phyloP scores from a whole-genome alignment of 2,113 vertebrate genomes.

The Podilymbus podiceps region DNA sequence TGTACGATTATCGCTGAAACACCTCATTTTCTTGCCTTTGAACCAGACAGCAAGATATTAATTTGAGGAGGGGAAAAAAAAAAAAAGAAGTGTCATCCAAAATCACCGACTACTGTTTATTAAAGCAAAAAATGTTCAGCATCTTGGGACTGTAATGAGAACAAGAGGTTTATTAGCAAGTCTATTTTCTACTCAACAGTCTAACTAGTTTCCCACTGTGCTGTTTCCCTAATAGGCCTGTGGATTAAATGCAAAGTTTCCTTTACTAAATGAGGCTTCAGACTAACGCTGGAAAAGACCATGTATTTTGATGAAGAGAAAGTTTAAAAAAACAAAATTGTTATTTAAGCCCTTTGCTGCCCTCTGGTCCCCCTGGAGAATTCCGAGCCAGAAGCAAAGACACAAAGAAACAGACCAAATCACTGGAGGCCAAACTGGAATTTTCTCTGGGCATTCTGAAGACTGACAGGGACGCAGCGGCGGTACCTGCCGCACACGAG shows the following conservation, averaged over 20 bases:
- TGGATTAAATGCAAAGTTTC: conserved; percentile 3
- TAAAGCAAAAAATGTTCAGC: not conserved
- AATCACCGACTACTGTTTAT: not conserved
- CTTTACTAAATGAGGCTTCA: conserved; percentile 1
- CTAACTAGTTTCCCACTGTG: conserved; percentile 3
- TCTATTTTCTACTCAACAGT: not conserved
- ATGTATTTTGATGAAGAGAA: not conserved
- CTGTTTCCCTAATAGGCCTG: not conserved
- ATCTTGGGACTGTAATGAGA: not conserved
- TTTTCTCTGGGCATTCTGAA: not conserved
- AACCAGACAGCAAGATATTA: not conserved
- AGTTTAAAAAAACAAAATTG: not conserved
- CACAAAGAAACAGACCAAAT: not conserved
- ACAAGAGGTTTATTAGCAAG: conserved; percentile 17
- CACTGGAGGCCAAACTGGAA: not conserved
- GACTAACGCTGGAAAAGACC: not conserved
- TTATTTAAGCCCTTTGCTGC: not conserved
- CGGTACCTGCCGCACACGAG: accelerated
- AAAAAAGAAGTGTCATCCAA: not conserved
- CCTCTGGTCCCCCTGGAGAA: not conserved
- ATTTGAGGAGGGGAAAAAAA: not conserved
- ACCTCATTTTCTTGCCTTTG: not conserved
- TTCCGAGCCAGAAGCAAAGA: not conserved
- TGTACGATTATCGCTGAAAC: not conserved
- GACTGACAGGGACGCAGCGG: not conserved